A percentile compares a stretch with the other conserved stretches of the same genome.
These are phyloP conservation scores for Narcine bancroftii DNA, from an alignment of 2,113 vertebrate genomes.

Conservation along the genomic window DNA sequence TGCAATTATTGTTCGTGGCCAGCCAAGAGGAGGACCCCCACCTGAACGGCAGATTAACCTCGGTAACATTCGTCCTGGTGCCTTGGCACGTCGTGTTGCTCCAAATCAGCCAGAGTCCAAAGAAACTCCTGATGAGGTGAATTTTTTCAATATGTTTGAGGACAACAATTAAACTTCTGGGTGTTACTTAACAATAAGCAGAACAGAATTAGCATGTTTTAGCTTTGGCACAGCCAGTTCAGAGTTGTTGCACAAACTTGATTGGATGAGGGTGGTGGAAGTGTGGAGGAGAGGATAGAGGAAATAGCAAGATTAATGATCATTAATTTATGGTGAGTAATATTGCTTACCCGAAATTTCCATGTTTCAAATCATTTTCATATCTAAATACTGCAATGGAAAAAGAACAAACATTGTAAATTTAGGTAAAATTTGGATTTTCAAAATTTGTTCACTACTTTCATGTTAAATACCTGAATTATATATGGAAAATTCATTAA, in stretches of 20 bases:
- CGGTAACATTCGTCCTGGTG: constrained; percentile 83
- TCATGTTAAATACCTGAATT: neutral
- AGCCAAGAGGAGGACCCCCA: constrained; percentile 85
- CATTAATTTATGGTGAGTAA: neutral
- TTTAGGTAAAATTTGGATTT: neutral
- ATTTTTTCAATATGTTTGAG: constrained; percentile 34
- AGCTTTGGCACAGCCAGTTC: neutral
- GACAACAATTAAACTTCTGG: neutral
- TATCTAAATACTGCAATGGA: neutral
- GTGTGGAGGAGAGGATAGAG: neutral
- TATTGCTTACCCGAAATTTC: neutral
- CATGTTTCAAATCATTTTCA: neutral
- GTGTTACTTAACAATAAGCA: neutral
- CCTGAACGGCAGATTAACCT: constrained; percentile 95
- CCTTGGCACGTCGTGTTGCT: constrained; percentile 73
- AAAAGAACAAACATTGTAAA: neutral
- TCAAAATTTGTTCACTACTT: neutral
- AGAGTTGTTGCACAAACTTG: neutral
- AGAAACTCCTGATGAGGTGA: constrained; percentile 85
- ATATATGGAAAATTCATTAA: neutral
- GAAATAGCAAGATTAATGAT: neutral
- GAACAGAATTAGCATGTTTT: neutral
- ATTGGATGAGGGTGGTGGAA: neutral
- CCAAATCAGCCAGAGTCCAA: constrained; percentile 75
- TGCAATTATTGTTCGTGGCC: constrained; percentile 92